Evolutionary conservation across 1,140 invertebrate species (phyloP).

Genomic region (Trichogramma pretiosum): DNA sequence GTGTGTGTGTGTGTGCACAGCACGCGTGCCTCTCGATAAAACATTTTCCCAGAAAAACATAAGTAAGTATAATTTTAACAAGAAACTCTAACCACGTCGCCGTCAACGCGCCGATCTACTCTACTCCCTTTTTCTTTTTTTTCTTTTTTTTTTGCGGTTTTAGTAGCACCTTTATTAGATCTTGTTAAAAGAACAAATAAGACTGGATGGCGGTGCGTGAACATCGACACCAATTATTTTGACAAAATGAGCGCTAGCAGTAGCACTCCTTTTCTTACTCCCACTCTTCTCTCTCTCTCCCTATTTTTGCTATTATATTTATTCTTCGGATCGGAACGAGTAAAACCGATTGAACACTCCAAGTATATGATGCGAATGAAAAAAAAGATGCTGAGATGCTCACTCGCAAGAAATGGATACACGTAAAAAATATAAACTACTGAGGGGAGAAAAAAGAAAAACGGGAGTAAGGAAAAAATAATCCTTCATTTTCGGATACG

Average conservation of each 20-base stretch:
- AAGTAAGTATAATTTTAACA: conserved; percentile 6
- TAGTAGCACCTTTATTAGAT: conserved; percentile 4
- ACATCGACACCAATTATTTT: conserved; percentile 10
- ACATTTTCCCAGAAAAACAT: neutral
- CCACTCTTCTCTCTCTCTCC: too few relatives aligned
- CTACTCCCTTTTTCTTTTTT: neutral
- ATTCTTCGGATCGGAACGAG: too few relatives aligned
- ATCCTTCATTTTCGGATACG: conserved; percentile 1
- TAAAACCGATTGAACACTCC: conserved; percentile 1
- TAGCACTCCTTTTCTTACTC: too few relatives aligned
- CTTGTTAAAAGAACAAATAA: too few relatives aligned
- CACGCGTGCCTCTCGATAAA: conserved; percentile 2
- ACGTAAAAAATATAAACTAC: neutral
- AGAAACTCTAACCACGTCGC: neutral
- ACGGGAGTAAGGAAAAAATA: conserved; percentile 3
- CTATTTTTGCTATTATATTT: too few relatives aligned
- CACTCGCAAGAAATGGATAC: neutral
- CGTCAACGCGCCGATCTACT: neutral
- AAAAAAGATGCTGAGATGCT: neutral
- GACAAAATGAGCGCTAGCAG: too few relatives aligned
- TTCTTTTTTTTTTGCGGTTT: conserved; percentile 1
- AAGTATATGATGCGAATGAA: neutral
- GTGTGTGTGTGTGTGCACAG: neutral
- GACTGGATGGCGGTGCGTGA: neutral
- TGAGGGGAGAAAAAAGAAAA: neutral